Conservation (phyloP, 1,140 invertebrate genomes). For the Vollenhovia emeryi region DNA sequence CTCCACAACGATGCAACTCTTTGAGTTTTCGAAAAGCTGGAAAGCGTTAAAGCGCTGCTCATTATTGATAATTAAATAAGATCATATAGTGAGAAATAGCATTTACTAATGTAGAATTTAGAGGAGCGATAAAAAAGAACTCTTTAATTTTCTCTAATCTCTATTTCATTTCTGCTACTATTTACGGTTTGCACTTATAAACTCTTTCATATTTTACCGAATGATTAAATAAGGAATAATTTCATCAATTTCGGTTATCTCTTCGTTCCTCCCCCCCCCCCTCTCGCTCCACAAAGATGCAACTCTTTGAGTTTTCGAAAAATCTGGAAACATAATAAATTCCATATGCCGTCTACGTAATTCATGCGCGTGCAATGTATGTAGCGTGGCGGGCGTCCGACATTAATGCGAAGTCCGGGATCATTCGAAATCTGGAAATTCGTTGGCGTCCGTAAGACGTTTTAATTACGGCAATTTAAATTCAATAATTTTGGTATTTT, state of each 20-base stretch:
- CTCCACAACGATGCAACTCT: no score
- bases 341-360: slow-evolving; percentile 13
- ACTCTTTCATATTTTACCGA: neutral
- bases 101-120: neutral
- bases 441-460: slow-evolving; percentile 74
- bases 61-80: slow-evolving; percentile 4
- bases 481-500: slow-evolving; percentile 85
- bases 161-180: neutral
- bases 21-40: no score
- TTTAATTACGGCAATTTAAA: slow-evolving; percentile 86
- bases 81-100: neutral
- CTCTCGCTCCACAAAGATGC: neutral
- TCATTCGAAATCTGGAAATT: slow-evolving; percentile 67
- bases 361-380: slow-evolving; percentile 8
- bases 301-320: neutral
- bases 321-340: slow-evolving; percentile 6
- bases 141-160: neutral
- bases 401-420: slow-evolving; percentile 59
- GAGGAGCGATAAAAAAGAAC: neutral
- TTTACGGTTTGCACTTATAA: neutral
- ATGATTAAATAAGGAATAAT: neutral
- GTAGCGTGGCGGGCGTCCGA: slow-evolving; percentile 30
- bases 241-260: neutral
- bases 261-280: neutral
- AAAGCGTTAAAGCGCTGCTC: slow-evolving; percentile 5